Evolutionary conservation across 2,797 vertebrate species (phyloP).

Genomic region (Chaetodon trifasciatus): DNA sequence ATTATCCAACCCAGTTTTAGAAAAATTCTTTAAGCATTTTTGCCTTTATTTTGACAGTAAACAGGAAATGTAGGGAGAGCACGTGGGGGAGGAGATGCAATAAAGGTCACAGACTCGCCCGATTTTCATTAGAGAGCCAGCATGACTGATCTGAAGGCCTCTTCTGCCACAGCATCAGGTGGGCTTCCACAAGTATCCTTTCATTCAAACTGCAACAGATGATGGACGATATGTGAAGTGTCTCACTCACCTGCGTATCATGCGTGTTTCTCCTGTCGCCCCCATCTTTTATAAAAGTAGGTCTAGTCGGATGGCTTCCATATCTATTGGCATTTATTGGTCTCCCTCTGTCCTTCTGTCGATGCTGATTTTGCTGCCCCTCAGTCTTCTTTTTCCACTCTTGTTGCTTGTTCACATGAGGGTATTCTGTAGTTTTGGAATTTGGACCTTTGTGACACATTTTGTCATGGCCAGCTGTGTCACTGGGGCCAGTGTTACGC

Average conservation of each 20-base stretch:
- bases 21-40: too few relatives aligned
- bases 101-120: background rate
- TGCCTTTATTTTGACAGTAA: background rate
- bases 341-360: background rate
- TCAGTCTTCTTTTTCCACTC: background rate
- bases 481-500: background rate
- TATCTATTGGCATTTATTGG: background rate
- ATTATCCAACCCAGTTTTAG: too few relatives aligned
- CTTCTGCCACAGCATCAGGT: background rate
- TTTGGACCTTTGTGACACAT: slow-evolving; percentile 6
- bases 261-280: background rate
- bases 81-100: background rate
- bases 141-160: background rate
- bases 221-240: background rate
- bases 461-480: background rate
- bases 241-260: slow-evolving; percentile 34
- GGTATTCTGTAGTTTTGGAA: background rate
- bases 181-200: background rate
- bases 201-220: background rate
- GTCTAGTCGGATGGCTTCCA: background rate
- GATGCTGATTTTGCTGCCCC: background rate
- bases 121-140: background rate
- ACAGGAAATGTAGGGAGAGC: background rate
- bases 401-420: background rate
- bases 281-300: background rate